Evolutionary conservation across 2,888 invertebrate species (phyloP), one percentile per base, ranked within the genome.

Genomic region (Drosophila acutilabella): DNA sequence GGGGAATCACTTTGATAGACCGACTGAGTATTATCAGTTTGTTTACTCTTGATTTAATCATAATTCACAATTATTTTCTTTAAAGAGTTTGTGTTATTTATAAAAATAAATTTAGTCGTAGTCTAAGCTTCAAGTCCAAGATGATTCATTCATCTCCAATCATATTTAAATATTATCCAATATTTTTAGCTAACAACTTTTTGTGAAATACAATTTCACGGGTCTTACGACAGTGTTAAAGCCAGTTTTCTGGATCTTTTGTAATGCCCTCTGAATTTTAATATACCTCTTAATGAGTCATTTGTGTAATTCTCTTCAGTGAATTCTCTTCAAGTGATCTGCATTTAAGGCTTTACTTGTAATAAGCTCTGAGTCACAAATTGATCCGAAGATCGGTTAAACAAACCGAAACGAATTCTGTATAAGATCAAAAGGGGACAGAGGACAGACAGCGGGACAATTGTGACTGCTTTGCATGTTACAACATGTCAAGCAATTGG

Each of bases 401-500:
- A 40, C 48, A 40, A 52, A 48, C 13, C 18, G 14, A 10, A 58
- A 10, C 47, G 33, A 56, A 41, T 70, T 48, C 57, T 30, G 13
- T 52, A 38, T 7, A 33, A 56, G 13, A 26, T 60, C 40, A 33
- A 30, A 30, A 8, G 30, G 30, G 30, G 1, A 30, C 30, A 30
- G 30, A 8, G 23, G 40, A 36, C 23, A 41, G 40, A 14, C 16
- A 14, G 11, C 13, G 13, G 13, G 36, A 36, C 65, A 70, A 64
- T 56, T 54, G 51, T 4, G 56, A 18, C 50, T 64, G 45, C 58
- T 72, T 76, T 76, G 66, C 74, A 78, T 69, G 64, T 69, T 76
- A 70, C 78, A 74, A 62, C 61, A 74, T 77, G 73, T 72, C 58
- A 47, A 20, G 16, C 44, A 60, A 54, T 65, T 60, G 65, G 38